These are phyloP conservation scores for Microcebus tavaratra DNA, from an alignment of 2,113 vertebrate species.

Conservation along the genomic window DNA sequence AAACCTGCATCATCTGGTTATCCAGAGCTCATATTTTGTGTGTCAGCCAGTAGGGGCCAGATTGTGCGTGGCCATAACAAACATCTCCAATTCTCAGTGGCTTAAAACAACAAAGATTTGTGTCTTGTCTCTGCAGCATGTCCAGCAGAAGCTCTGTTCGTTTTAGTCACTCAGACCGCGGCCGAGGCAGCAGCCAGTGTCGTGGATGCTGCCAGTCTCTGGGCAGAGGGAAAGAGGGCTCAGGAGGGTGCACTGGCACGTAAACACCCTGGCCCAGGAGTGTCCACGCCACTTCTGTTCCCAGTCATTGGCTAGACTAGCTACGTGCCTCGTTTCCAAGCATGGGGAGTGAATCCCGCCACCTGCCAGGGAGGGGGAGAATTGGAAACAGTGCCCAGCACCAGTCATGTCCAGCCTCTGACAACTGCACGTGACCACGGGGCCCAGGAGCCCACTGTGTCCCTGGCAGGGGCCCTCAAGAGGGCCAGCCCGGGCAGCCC, in stretches of 20 bases:
- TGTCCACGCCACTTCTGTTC: neutral
- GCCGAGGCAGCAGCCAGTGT: neutral
- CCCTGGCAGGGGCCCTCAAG: neutral
- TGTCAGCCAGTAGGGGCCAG: neutral
- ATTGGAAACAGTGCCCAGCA: neutral
- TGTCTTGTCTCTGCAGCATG: neutral
- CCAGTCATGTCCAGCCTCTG: neutral
- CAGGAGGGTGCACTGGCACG: neutral
- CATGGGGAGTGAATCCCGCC: neutral
- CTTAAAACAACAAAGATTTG: neutral
- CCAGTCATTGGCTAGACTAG: neutral
- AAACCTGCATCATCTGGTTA: neutral
- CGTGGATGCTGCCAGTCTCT: neutral
- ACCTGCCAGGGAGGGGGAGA: neutral
- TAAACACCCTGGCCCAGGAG: neutral
- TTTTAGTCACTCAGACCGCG: neutral
- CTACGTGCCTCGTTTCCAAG: neutral
- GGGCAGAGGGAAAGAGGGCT: neutral
- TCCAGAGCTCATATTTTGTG: neutral
- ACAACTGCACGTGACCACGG: fast-evolving
- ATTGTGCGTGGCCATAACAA: neutral
- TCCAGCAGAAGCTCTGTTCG: neutral
- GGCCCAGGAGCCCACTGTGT: neutral
- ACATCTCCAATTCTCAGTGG: neutral
- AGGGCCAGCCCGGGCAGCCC: no score